phyloP scores from a whole-genome alignment of 2,113 vertebrate species.

The Corydoras sp. region DNA sequence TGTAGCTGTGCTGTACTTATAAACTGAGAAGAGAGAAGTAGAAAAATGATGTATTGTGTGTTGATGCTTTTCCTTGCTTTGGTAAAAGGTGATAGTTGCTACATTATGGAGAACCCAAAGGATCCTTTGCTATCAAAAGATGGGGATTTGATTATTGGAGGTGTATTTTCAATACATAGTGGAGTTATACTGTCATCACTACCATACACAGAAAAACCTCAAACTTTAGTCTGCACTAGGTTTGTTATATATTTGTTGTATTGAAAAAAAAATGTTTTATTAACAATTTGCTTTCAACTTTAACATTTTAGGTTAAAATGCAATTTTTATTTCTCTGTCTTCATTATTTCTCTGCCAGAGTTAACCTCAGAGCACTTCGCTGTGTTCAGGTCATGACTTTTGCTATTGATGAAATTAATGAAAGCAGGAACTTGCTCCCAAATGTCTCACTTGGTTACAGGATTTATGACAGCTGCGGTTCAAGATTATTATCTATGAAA shows the following conservation, averaged over 20 bases:
- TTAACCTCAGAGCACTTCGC: constrained; percentile 65
- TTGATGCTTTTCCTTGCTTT: constrained; percentile 5
- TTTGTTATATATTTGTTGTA: constrained; percentile 36
- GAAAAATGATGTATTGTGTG: constrained; percentile 14
- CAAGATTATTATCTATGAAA: constrained; percentile 59
- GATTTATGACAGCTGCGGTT: constrained; percentile 66
- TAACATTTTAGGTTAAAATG: constrained; percentile 1
- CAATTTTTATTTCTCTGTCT: background rate
- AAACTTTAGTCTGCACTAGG: constrained; percentile 57
- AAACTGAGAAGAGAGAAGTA: background rate
- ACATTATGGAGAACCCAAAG: constrained; percentile 53
- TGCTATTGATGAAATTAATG: constrained; percentile 69
- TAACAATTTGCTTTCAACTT: constrained; percentile 63
- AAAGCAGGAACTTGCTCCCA: constrained; percentile 53
- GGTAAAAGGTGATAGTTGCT: constrained; percentile 45
- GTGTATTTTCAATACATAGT: constrained; percentile 65
- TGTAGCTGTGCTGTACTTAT: background rate
- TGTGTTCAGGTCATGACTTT: constrained; percentile 68
- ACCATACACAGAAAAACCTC: constrained; percentile 54
- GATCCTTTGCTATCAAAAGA: constrained; percentile 56
- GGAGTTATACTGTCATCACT: constrained; percentile 48
- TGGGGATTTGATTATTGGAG: constrained; percentile 64
- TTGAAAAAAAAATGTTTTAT: background rate
- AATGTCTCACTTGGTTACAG: constrained; percentile 64
- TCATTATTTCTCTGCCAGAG: constrained; percentile 37